A percentile compares a stretch with the other conserved stretches of the same genome.
Evolutionary conservation across 2,888 invertebrate species (phyloP).

Genomic region (Aporophyla nigra): DNA sequence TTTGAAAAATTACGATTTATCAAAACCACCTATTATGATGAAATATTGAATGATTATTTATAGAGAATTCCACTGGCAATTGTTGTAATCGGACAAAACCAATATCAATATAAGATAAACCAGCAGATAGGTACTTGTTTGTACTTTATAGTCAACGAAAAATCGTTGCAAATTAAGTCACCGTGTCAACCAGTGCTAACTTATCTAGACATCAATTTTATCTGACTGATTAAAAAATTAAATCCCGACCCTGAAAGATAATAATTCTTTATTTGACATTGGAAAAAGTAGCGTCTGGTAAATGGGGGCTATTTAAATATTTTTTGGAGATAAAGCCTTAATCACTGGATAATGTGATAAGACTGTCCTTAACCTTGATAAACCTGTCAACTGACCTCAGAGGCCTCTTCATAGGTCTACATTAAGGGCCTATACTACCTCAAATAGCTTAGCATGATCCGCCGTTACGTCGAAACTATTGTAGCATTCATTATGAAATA

Average conservation of each 20-base stretch:
- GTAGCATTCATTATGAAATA: too few relatives aligned
- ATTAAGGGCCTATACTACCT: too few relatives aligned
- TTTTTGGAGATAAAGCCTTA: slow-evolving; percentile 16
- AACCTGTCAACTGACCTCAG: too few relatives aligned
- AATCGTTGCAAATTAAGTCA: slow-evolving; percentile 12
- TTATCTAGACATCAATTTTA: slow-evolving; percentile 23
- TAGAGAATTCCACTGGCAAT: background rate
- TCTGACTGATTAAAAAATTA: slow-evolving; percentile 42
- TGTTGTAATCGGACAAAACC: slow-evolving; percentile 17
- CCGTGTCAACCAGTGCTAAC: background rate
- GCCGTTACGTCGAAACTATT: too few relatives aligned
- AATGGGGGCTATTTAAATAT: slow-evolving; percentile 3
- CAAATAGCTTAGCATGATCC: too few relatives aligned
- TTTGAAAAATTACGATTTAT: background rate
- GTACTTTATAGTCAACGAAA: slow-evolving; percentile 3
- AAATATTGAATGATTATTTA: background rate
- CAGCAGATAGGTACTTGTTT: too few relatives aligned
- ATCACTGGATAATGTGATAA: slow-evolving; percentile 11
- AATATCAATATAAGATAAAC: background rate
- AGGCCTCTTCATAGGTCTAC: too few relatives aligned
- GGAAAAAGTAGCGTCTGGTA: slow-evolving; percentile 1
- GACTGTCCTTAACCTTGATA: slow-evolving; percentile 25
- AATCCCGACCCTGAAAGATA: slow-evolving; percentile 41
- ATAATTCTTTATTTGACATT: slow-evolving; percentile 10
- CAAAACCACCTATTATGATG: background rate